phyloP scores from a whole-genome alignment of 1,140 invertebrate species.

The Drosophila setifemur region DNA sequence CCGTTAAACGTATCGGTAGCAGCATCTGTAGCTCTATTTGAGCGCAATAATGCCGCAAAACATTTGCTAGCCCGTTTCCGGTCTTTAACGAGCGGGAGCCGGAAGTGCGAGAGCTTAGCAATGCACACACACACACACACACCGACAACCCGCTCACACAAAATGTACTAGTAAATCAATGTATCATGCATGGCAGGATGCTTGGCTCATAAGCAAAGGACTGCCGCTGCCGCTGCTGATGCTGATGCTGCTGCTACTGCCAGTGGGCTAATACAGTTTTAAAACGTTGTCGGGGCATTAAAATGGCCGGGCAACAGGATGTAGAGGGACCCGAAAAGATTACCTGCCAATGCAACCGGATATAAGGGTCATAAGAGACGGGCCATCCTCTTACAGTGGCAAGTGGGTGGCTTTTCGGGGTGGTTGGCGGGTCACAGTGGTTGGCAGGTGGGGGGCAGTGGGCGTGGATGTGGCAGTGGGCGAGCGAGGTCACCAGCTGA shows the following conservation, averaged over 20 bases:
- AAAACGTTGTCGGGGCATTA: constrained; percentile 63
- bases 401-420: constrained; percentile 9
- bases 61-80: constrained; percentile 55
- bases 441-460: background rate
- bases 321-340: constrained; percentile 63
- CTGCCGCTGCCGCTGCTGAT: too few relatives aligned
- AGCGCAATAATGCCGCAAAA: constrained; percentile 21
- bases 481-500: constrained; percentile 37
- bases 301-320: constrained; percentile 58
- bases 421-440: background rate
- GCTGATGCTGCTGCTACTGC: background rate
- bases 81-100: constrained; percentile 64
- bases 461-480: constrained; percentile 19
- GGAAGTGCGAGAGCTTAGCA: constrained; percentile 73
- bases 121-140: constrained; percentile 43
- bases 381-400: constrained; percentile 27
- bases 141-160: too few relatives aligned
- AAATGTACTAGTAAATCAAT: too few relatives aligned
- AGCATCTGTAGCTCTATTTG: background rate
- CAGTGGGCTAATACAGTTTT: constrained; percentile 66
- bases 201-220: constrained; percentile 25
- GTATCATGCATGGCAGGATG: constrained; percentile 42
- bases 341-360: constrained; percentile 78
- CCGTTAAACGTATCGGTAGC: background rate
- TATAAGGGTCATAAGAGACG: constrained; percentile 62